phyloP scores from a whole-genome alignment of 2,113 vertebrate species.

The Eleginops maclovinus region DNA sequence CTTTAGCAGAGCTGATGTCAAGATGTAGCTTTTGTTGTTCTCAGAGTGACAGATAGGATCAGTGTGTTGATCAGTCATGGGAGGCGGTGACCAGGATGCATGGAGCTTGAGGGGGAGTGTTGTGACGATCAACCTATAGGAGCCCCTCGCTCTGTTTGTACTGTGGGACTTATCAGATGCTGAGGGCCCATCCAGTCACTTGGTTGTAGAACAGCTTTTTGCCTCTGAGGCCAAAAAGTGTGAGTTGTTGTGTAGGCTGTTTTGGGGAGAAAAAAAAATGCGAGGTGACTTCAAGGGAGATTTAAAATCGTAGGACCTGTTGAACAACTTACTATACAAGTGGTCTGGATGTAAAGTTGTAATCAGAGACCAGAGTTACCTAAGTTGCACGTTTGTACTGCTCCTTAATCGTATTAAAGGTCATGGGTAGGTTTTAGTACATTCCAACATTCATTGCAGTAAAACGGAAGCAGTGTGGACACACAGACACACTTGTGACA shows the following conservation, averaged over 20 bases:
- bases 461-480: constrained; percentile 9
- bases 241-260: constrained; percentile 33
- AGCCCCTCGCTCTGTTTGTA: constrained; percentile 63
- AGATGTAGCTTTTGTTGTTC: constrained; percentile 62
- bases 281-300: neutral
- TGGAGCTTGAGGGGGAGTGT: constrained; percentile 51
- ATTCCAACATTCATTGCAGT: constrained; percentile 16
- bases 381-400: constrained; percentile 19
- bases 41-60: constrained; percentile 65
- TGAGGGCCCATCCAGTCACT: constrained; percentile 26
- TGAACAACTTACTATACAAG: neutral
- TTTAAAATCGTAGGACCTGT: neutral
- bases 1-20: constrained; percentile 45
- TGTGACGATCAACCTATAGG: constrained; percentile 61
- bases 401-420: constrained; percentile 15
- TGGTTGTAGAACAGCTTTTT: constrained; percentile 28
- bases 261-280: neutral
- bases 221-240: constrained; percentile 45
- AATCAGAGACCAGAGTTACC: constrained; percentile 5
- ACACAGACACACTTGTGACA: neutral
- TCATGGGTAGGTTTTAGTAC: constrained; percentile 13
- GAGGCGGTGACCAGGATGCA: constrained; percentile 63
- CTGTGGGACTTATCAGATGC: constrained; percentile 70
- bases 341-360: constrained; percentile 23
- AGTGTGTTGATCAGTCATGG: constrained; percentile 60